Evolutionary conservation across 2,888 invertebrate species (phyloP).

Genomic region (Pimpla rufipes): DNA sequence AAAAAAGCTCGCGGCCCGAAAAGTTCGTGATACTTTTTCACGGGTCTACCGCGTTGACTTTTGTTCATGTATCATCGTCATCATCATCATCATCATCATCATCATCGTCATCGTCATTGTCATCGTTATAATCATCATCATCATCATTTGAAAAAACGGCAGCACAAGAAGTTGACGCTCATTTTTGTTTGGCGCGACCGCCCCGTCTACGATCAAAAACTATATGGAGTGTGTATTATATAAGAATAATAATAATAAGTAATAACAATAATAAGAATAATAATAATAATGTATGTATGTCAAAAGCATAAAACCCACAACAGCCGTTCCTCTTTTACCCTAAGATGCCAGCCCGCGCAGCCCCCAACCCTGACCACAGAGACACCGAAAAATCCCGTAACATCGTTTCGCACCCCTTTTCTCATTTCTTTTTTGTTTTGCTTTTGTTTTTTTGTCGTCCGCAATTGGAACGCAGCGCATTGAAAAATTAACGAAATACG

Average conservation of each 20-base stretch:
- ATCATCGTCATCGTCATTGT: constrained; percentile 63
- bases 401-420: constrained; percentile 14
- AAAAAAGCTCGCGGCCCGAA: constrained; percentile 42
- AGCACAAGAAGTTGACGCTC: constrained; percentile 95
- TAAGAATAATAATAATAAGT: constrained; percentile 56
- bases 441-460: constrained; percentile 1
- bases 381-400: constrained; percentile 17
- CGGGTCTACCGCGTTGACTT: constrained; percentile 53
- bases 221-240: constrained; percentile 71
- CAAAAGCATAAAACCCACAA: constrained; percentile 65
- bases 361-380: constrained; percentile 29
- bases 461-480: constrained; percentile 30
- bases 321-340: constrained; percentile 52
- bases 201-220: constrained; percentile 71
- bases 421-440: constrained; percentile 13
- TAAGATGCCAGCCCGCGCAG: constrained; percentile 30
- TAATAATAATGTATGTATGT: constrained; percentile 63
- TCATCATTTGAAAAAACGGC: constrained; percentile 75
- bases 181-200: constrained; percentile 91
- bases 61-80: constrained; percentile 72
- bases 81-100: constrained; percentile 62
- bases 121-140: constrained; percentile 68
- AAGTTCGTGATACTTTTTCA: constrained; percentile 57
- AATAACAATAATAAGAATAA: constrained; percentile 52
- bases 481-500: constrained; percentile 32